These are phyloP conservation scores for Agrilus planipennis DNA, from an alignment of 1,140 invertebrate genomes.

Conservation along the genomic window DNA sequence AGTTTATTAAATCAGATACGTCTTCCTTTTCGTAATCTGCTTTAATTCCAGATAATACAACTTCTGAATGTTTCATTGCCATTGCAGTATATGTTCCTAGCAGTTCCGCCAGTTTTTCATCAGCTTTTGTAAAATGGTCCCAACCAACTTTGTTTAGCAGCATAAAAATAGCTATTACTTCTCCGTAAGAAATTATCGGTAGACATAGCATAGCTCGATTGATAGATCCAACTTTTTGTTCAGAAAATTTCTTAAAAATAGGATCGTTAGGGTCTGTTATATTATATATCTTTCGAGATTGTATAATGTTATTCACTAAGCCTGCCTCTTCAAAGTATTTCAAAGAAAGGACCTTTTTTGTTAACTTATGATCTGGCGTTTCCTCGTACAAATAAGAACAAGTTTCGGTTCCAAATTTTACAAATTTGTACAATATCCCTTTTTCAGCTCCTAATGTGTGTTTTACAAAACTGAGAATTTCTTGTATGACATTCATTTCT, in stretches of 20 bases:
- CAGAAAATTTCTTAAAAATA: conserved; percentile 38
- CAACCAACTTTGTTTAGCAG: not conserved
- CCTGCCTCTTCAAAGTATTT: no score
- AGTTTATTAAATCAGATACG: conserved; percentile 12
- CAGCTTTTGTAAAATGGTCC: conserved; percentile 4
- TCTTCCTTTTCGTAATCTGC: not conserved
- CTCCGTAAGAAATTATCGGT: no score
- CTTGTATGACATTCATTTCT: not conserved
- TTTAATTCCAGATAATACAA: not conserved
- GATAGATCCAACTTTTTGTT: conserved; percentile 37
- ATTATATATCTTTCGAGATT: conserved; percentile 5
- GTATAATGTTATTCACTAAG: no score
- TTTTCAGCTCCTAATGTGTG: conserved; percentile 38
- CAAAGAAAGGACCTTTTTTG: no score
- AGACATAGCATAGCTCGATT: conserved; percentile 39
- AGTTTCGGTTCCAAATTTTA: conserved; percentile 32
- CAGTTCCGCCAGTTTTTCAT: conserved; percentile 7
- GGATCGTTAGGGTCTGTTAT: conserved; percentile 35
- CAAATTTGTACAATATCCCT: conserved; percentile 40
- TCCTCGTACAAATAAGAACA: no score
- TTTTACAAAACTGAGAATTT: conserved; percentile 39
- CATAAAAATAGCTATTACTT: not conserved
- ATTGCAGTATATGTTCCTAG: conserved; percentile 5
- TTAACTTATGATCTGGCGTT: no score
- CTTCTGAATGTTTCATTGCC: conserved; percentile 2